These are phyloP conservation scores for Xanthostigma xanthostigma DNA, from an alignment of 2,888 invertebrate species.

Conservation along the genomic window DNA sequence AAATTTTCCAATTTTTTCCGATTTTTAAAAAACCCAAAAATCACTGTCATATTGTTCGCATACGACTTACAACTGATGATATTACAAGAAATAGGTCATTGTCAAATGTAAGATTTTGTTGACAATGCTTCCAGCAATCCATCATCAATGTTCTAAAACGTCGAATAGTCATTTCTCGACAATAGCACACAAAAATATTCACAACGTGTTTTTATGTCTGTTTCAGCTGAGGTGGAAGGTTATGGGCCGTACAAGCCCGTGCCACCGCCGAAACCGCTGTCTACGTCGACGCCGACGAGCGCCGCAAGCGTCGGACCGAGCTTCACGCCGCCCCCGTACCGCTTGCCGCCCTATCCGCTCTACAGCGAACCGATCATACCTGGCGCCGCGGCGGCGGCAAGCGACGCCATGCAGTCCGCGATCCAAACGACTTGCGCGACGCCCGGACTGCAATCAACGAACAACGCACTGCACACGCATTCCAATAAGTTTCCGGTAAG, in stretches of 20 bases:
- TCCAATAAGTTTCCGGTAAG: slow-evolving; percentile 68
- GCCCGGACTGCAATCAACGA: slow-evolving; percentile 22
- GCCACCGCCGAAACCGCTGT: slow-evolving; percentile 44
- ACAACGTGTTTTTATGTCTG: slow-evolving; percentile 9
- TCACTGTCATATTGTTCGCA: no score
- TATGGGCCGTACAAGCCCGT: slow-evolving; percentile 42
- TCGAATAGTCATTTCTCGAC: no score
- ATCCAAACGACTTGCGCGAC: neutral
- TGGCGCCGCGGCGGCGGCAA: slow-evolving; percentile 28
- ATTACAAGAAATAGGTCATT: no score
- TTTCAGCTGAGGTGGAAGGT: slow-evolving; percentile 36
- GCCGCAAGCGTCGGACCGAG: slow-evolving; percentile 25
- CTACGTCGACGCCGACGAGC: slow-evolving; percentile 24
- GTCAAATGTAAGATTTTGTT: no score
- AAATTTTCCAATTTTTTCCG: no score
- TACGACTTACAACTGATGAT: no score
- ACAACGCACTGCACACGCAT: slow-evolving; percentile 49
- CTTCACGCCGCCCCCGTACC: slow-evolving; percentile 39
- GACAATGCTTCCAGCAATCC: no score
- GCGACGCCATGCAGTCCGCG: slow-evolving; percentile 24
- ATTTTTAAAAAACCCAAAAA: no score
- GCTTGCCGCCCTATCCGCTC: slow-evolving; percentile 51
- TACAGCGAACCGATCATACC: slow-evolving; percentile 40
- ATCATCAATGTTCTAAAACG: no score
- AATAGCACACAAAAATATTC: no score